Evolutionary conservation across 92 coral and sea anemone species (phyloP), one percentile per base, ranked within the genome.

Genomic region (Nematostella vectensis): DNA sequence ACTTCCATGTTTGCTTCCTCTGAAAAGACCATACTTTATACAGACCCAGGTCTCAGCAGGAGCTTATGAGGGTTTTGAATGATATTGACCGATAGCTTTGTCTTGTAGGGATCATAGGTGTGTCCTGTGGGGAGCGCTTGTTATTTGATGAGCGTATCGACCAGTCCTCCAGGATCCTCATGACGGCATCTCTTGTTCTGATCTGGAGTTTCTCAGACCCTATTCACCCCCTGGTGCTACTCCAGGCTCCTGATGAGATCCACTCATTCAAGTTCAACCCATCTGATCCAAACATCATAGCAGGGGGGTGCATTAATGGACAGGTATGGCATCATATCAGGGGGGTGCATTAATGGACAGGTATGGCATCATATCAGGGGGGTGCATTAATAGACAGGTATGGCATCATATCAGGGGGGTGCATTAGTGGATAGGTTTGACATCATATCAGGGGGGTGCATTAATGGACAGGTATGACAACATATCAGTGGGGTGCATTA

Each of bases 151-250:
- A 86, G 48, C 74, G 98, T 54, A 85, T 86, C 54, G 96, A 91
- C 44, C 62, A 91, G 40, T 88, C 80, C 57, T 91, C 96, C 44
- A 81, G 93, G 13, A 91, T 91, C 39, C 88, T 86, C 56, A 91
- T 91, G 98, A 85, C 96, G 23, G 88, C 98, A 13, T 91, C 98
- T 1, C 77, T 91, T 54, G 83, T 91, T 31, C 82, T 91, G 12
- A 91, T 91, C 24, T 91, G 98, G 98, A 91, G 98, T 77, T 91
- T 91, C 77, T 81, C 98, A 8, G 98, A 91, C 42, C 98, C 98
- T 15, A 91, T 91, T 49, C 96, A 91, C 58, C 98, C 98, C 19
- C 83, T 87, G 88, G 95, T 91, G 3, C 78, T 91, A 13, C 87
- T 91, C 28, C 95, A 91, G 62, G 98, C 96, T 17, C 98, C 98